Evolutionary conservation across 1,140 invertebrate genomes (phyloP), one percentile per base, ranked within the genome.

Genomic region (Artemia franciscana): DNA sequence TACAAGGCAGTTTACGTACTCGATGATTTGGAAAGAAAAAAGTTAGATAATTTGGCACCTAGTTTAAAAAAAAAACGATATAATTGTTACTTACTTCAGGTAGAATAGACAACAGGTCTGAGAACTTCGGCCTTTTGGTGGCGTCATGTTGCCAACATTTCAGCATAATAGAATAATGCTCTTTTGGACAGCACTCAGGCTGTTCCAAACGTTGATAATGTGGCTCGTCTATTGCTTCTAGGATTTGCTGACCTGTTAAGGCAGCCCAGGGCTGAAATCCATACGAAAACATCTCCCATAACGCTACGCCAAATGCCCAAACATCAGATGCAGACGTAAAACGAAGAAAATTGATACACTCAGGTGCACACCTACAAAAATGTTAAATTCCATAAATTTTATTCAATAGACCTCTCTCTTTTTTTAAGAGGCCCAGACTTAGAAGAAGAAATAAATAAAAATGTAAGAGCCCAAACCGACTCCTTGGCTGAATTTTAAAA

Each of bases 271-370:
- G 94, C 73, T 96, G 91, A 70, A 93, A 91, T 7, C 94, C 94
- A 70, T 95, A 96, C 91, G 71, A 61, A 30, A 97, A 97, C 87
- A 98, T 93, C 74, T 98, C 95, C 93, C 94, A 98, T 0, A 98
- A 73, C n/a, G 91, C 94, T 0, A 98, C 92, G 7, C 86, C 94
- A 74, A 86, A 98, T 0, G 92, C 90, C 94, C 94, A 98, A 0
- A 96, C 89, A 73, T 98, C 95, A 67, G 88, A 93, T 0, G 91
- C 83, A 12, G 90, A 90, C 4, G 93, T 98, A 70, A 98, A 98
- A 63, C 88, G 82, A 58, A 97, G 76, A 72, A 90, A 97, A 66
- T 91, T 91, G 65, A 98, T 96, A 72, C 89, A 93, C 75, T 98
- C 95, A 0, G 94, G 94, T 0, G 94, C 93, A 79, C 92, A 95